Percentiles rank a stretch among this genome's conserved stretches.
These are phyloP conservation scores for Lagorchestes hirsutus DNA, from an alignment of 2,797 vertebrate genomes.

Conservation along the genomic window DNA sequence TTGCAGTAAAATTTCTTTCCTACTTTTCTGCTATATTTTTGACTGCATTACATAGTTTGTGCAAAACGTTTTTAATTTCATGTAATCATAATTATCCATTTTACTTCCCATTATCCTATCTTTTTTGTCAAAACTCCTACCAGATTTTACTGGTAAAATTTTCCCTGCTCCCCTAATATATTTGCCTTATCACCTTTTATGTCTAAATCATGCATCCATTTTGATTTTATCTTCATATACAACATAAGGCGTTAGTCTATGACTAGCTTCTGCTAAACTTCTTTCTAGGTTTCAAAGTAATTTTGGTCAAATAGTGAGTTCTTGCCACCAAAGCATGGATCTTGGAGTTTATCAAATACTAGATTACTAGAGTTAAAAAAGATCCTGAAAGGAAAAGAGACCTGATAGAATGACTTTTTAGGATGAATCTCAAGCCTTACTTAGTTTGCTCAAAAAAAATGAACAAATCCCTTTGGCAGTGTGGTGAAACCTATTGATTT, in stretches of 20 bases:
- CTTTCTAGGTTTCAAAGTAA: neutral
- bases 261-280: neutral
- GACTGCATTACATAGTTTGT: too few relatives aligned
- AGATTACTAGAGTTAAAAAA: neutral
- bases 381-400: neutral
- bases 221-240: neutral
- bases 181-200: neutral
- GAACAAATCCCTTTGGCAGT: neutral
- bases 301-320: neutral
- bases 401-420: neutral
- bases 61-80: too few relatives aligned
- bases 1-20: too few relatives aligned
- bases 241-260: neutral
- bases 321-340: neutral
- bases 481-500: neutral
- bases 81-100: too few relatives aligned
- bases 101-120: too few relatives aligned
- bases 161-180: neutral
- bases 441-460: neutral
- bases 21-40: too few relatives aligned
- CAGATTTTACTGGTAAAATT: too few relatives aligned
- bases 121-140: neutral
- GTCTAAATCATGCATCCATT: neutral
- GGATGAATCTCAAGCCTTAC: neutral
- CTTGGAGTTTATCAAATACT: neutral